phyloP scores from a whole-genome alignment of 2,797 vertebrate genomes.

The Sandelia bainsii region DNA sequence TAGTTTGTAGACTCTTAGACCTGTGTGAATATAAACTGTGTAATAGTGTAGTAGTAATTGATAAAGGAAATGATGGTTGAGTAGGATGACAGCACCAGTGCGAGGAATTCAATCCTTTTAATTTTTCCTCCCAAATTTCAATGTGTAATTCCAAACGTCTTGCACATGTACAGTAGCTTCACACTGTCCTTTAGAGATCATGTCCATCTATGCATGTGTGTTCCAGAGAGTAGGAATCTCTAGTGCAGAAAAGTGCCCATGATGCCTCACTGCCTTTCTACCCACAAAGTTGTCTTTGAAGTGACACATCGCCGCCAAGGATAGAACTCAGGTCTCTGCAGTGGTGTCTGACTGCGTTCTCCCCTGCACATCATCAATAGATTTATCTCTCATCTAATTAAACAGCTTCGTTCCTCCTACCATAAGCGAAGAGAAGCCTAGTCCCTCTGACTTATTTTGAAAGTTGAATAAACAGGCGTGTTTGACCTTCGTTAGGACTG shows the following conservation, averaged over 20 bases:
- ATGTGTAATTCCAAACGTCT: background rate
- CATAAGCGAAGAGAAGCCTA: constrained; percentile 10
- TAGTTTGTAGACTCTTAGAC: background rate
- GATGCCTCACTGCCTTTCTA: constrained; percentile 28
- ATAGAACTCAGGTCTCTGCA: constrained; percentile 41
- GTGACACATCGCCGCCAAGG: constrained; percentile 43
- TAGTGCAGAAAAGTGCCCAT: constrained; percentile 9
- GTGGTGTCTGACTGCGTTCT: constrained; percentile 7
- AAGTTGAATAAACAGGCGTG: constrained; percentile 43
- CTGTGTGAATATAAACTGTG: constrained; percentile 2
- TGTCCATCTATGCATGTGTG: background rate
- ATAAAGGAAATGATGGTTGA: background rate
- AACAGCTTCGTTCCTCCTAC: constrained; percentile 26
- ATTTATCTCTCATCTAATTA: constrained; percentile 54
- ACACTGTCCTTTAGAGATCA: background rate
- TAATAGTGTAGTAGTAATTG: background rate
- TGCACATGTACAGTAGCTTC: background rate
- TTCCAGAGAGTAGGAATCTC: constrained; percentile 22
- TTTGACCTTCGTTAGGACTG: constrained; percentile 46
- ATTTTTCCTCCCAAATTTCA: background rate
- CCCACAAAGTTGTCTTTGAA: constrained; percentile 50
- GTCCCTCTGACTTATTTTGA: constrained; percentile 21
- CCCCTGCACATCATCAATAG: constrained; percentile 27
- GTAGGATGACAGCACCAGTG: background rate
- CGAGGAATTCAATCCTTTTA: background rate